Evolutionary conservation across 2,888 invertebrate genomes (phyloP), one percentile per base, ranked within the genome.

Genomic region (Cactoblastis cactorum): DNA sequence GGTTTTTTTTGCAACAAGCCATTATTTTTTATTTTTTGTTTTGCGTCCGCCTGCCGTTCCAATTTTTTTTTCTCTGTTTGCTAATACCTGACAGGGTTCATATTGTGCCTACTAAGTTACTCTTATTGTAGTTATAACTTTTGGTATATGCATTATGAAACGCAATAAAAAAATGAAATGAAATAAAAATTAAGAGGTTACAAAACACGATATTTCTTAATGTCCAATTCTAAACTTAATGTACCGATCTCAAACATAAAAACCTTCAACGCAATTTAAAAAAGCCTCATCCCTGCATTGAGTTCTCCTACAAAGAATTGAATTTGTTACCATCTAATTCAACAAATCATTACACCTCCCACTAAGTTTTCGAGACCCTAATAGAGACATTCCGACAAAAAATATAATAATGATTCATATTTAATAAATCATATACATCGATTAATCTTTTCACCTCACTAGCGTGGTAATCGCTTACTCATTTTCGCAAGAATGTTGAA

Each of bases 381-480:
- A 39, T 77, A 77, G 70, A 80, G 77, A 74, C 71, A 67, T 77
- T 69, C 71, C 74, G 67, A 71, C 76, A 75, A 75, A 77, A 67
- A 71, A 71, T 72, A 62, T 71, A 67, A 69, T 66, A 68, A 72
- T 70, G 77, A 79, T 77, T 74, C 74, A 80, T 32, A 32, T 43
- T 28, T 28, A 28, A 43, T 28, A 43, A 43, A 15, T 43, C 28
- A 43, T 77, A 65, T 65, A 58, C 55, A 69, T 73, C 74, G 79
- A 85, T 85, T 85, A 85, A 86, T 86, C 83, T 84, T 77, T 61
- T 66, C 69, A 63, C 70, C 77, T 69, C 80, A 80, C 77, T 74
- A 72, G 77, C 70, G 67, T 62, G 66, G 76, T 78, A 79, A 84
- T 74, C 71, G 83, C 83, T 80, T 77, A 85, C 81, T 86, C 86